Evolutionary conservation across 2,888 invertebrate genomes (phyloP), one percentile per base, ranked within the genome.

Genomic region (Cancer borealis): DNA sequence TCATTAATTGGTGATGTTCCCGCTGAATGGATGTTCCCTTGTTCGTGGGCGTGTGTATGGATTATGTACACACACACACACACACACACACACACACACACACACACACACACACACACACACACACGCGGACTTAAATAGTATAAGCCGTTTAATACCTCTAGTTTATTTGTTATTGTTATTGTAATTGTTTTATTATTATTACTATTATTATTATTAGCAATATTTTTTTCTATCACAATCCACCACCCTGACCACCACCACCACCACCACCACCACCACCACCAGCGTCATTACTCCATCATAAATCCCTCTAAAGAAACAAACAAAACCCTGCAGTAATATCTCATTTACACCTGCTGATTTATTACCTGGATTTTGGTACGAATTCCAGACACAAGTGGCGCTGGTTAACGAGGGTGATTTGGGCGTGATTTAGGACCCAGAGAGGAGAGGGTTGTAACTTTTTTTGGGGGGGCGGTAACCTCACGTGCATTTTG

Each of bases 71-170:
- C 45, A 30, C 87, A n/a, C 87, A n/a, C 45, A n/a, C 87, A n/a
- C 87, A n/a, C 45, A n/a, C 87, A 87, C 87, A 87, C 45, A 87
- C 87, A 87, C 45, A 87, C 45, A 87, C 45, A 87, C 87, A 79
- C 30, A 79, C 30, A 79, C 79, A 79, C 79, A 79, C 79, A 79
- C 79, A 79, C 79, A 79, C 79, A 79, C 79, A 79, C 79, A n/a
- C 12, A 84, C 84, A 17, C 8, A n/a, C 39, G 5, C 39, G n/a
- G n/a, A 84, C n/a, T 10, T n/a, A n/a, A 3, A 84, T 39, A 17
- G 10, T 30, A 12, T n/a, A 10, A 21, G 6, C 12, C 21, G 39
- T 84, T 30, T 84, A n/a, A 26, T 84, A n/a, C 84, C n/a, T 84
- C n/a, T 84, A n/a, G 10, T 84, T n/a, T n/a, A n/a, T 84, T 0